Evolutionary conservation across 2,888 invertebrate genomes (phyloP).

Genomic region (Apamea sordens): DNA sequence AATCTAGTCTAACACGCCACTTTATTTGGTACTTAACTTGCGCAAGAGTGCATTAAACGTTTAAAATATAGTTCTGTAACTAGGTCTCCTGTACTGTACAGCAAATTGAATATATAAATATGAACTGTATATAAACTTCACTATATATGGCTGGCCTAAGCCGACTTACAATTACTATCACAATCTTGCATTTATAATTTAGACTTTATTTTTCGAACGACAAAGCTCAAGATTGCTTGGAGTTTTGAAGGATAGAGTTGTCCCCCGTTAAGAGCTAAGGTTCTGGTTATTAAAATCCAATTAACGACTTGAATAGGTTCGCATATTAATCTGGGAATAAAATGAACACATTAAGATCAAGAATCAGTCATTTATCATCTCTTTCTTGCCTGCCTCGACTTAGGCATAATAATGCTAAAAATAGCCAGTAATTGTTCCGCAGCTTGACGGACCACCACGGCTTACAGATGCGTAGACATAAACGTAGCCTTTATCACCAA

Average conservation of each 20-base stretch:
- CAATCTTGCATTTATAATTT: slow-evolving; percentile 29
- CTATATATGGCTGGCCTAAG: slow-evolving; percentile 50
- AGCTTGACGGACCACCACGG: slow-evolving; percentile 39
- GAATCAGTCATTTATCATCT: slow-evolving; percentile 50
- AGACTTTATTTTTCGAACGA: slow-evolving; percentile 12
- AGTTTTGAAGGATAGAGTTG: slow-evolving; percentile 22
- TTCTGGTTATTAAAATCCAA: slow-evolving; percentile 53
- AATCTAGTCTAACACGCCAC: slow-evolving; percentile 49
- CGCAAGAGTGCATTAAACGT: slow-evolving; percentile 65
- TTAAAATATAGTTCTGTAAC: slow-evolving; percentile 64
- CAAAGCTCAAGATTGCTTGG: slow-evolving; percentile 33
- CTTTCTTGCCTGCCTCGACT: slow-evolving; percentile 22
- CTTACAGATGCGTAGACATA: neutral
- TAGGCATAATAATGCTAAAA: slow-evolving; percentile 25
- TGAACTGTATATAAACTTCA: slow-evolving; percentile 47
- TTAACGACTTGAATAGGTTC: slow-evolving; percentile 50
- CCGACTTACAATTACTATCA: slow-evolving; percentile 35
- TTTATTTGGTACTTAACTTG: slow-evolving; percentile 63
- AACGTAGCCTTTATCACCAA: neutral
- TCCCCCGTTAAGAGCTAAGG: slow-evolving; percentile 37
- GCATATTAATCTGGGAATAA: slow-evolving; percentile 43
- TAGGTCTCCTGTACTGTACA: slow-evolving; percentile 53
- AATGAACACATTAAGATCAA: slow-evolving; percentile 43
- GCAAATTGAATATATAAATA: slow-evolving; percentile 63
- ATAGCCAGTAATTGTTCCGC: slow-evolving; percentile 29